Conservation (phyloP, 1,140 invertebrate genomes). For the Drosophila oshimai region DNA sequence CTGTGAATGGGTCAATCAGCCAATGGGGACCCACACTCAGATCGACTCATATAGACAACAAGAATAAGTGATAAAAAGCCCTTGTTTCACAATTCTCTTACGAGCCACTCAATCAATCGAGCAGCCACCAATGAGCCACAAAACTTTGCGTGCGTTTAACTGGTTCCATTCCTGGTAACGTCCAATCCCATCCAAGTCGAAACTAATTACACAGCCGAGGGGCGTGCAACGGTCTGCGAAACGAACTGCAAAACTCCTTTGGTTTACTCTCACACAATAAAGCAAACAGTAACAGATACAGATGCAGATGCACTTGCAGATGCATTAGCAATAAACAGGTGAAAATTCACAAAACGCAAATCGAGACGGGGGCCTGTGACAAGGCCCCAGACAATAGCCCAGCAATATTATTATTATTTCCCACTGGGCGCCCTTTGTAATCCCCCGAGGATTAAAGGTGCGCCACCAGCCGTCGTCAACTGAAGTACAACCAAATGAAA, state of each 20-base stretch:
- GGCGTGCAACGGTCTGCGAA: constrained; percentile 31
- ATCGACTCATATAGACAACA: constrained; percentile 38
- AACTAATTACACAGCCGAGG: not conserved
- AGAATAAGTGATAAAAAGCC: constrained; percentile 79
- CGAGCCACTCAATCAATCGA: constrained; percentile 65
- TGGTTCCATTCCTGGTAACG: constrained; percentile 52
- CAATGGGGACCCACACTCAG: constrained; percentile 5
- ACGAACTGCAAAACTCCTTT: constrained; percentile 61
- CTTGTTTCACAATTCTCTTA: constrained; percentile 71
- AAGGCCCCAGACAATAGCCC: constrained; percentile 75
- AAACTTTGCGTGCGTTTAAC: constrained; percentile 73
- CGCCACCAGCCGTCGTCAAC: constrained; percentile 55
- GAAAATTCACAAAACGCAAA: constrained; percentile 66
- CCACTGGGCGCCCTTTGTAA: constrained; percentile 66
- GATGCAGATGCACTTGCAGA: constrained; percentile 36
- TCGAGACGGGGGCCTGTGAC: constrained; percentile 39
- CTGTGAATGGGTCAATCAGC: not conserved
- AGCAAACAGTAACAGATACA: constrained; percentile 46
- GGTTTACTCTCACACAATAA: constrained; percentile 67
- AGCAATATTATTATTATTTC: constrained; percentile 82
- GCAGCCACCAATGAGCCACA: constrained; percentile 21
- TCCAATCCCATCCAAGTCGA: not conserved
- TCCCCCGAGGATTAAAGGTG: constrained; percentile 62
- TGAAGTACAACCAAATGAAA: constrained; percentile 73
- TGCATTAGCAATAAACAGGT: constrained; percentile 65